phyloP scores from a whole-genome alignment of 1,140 invertebrate genomes.

The Drosophila willistoni region DNA sequence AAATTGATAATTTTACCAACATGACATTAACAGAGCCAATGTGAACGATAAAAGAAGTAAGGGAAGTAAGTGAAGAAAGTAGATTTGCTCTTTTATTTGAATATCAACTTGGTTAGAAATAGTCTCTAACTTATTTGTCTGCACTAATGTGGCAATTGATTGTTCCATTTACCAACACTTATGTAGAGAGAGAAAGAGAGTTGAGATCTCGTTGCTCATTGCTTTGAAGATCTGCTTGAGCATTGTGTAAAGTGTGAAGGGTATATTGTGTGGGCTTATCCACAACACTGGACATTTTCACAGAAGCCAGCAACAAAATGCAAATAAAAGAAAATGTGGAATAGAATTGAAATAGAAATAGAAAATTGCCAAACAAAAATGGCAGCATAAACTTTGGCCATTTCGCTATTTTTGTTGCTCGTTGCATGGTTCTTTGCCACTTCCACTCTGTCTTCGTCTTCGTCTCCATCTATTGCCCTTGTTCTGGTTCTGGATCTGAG shows the following conservation, averaged over 20 bases:
- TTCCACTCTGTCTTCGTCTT: neutral
- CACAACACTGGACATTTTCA: neutral
- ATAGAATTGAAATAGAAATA: slow-evolving; percentile 66
- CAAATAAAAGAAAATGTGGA: slow-evolving; percentile 63
- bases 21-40: too few relatives aligned
- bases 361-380: slow-evolving; percentile 74
- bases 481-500: slow-evolving; percentile 16
- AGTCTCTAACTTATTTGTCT: too few relatives aligned
- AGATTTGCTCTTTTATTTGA: too few relatives aligned
- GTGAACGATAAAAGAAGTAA: too few relatives aligned
- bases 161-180: too few relatives aligned
- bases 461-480: slow-evolving; percentile 15
- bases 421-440: slow-evolving; percentile 39
- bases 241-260: neutral
- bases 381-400: slow-evolving; percentile 73
- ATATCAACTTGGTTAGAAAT: too few relatives aligned
- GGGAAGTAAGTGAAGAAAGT: too few relatives aligned
- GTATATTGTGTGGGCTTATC: neutral
- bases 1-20: too few relatives aligned
- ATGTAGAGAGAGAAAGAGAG: too few relatives aligned
- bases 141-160: too few relatives aligned
- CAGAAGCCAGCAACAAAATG: slow-evolving; percentile 39
- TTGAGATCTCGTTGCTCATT: neutral
- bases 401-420: slow-evolving; percentile 58
- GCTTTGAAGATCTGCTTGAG: too few relatives aligned